Evolutionary conservation across 2,113 vertebrate species (phyloP), one percentile per base, ranked within the genome.

Genomic region (Copsychus sechellarum): DNA sequence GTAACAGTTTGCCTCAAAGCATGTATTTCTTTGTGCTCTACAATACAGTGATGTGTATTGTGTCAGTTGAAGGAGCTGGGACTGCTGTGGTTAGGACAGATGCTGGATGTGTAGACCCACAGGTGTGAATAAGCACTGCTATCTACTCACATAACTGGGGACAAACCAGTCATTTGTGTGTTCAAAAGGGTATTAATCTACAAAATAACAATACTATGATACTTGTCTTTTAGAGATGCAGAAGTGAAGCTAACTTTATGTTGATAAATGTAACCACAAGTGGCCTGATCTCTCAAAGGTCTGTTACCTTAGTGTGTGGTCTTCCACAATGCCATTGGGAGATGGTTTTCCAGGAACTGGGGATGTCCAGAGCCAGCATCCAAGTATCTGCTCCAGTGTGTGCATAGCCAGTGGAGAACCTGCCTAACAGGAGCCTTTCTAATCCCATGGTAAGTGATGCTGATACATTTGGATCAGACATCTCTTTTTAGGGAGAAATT

Each of bases 1-100:
- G 8, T 72, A 94, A 70, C 79, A 88, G 66, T n/a, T 91, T 81
- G 81, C 72, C 85, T 91, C 88, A 65, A 87, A 84, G 65, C 71
- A 34, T 96, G 36, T 14, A 6, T 56, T 76, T 22, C 26, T 53
- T 71, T 66, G 61, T 71, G 57, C 24, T 80, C 28, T 93, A 14
- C 69, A 22, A 2, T 56, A 33, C 8, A 18, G 16, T 51, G 36
- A 23, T 67, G 31, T 67, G 14, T 36, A 6, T 58, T 61, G 7
- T 80, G n/a, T 54, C 25, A 31, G 31, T 76, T 36, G 61, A 57
- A 51, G 25, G 64, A 74, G 65, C 56, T 56, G 38, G 56, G 48
- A 2, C 36, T 60, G 54, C 28, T 17, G 50, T 0, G 1, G 24
- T 77, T 65, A 21, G 71, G 51, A 62, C 17, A 54, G 20, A 12